phyloP scores from a whole-genome alignment of 2,113 vertebrate genomes.

The Ceyx melanurus region DNA sequence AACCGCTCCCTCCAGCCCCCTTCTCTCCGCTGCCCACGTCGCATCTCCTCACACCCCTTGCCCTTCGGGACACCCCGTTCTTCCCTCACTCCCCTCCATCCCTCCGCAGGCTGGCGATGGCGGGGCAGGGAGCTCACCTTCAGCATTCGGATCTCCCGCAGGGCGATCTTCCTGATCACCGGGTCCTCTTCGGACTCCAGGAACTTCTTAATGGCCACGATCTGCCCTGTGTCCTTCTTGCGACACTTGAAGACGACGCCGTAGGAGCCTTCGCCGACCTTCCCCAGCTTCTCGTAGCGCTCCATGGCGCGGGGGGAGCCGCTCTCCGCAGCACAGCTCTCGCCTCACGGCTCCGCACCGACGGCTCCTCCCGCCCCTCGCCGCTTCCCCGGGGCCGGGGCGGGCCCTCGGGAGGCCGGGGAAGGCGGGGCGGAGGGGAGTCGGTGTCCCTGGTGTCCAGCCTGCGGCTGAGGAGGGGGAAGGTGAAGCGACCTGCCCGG shows the following conservation, averaged over 20 bases:
- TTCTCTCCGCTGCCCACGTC: accelerated
- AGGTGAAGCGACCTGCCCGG: neutral
- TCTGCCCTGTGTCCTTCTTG: slow-evolving; percentile 88
- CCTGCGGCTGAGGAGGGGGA: neutral
- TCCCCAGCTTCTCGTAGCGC: slow-evolving; percentile 92
- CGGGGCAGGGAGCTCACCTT: slow-evolving; percentile 73
- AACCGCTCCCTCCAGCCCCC: neutral
- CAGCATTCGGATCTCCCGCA: slow-evolving; percentile 92
- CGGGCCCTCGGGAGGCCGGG: no score
- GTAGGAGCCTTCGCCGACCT: slow-evolving; percentile 94
- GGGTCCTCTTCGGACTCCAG: slow-evolving; percentile 95
- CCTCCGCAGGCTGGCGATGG: no score
- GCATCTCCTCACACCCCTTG: no score
- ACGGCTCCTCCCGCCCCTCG: neutral
- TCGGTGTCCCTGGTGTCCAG: no score
- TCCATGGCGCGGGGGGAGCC: slow-evolving; percentile 78
- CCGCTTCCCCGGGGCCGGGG: no score
- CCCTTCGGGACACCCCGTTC: neutral
- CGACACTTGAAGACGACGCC: slow-evolving; percentile 96
- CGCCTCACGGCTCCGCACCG: neutral
- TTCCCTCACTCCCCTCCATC: neutral
- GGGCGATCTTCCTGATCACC: slow-evolving; percentile 91
- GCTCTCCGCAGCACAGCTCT: neutral
- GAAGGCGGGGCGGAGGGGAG: no score
- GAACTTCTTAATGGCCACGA: slow-evolving; percentile 96